A percentile compares a stretch with the other conserved stretches of the same genome.
Conservation (phyloP, 2,888 invertebrate species). For the Taphrorychus bicolor region DNA sequence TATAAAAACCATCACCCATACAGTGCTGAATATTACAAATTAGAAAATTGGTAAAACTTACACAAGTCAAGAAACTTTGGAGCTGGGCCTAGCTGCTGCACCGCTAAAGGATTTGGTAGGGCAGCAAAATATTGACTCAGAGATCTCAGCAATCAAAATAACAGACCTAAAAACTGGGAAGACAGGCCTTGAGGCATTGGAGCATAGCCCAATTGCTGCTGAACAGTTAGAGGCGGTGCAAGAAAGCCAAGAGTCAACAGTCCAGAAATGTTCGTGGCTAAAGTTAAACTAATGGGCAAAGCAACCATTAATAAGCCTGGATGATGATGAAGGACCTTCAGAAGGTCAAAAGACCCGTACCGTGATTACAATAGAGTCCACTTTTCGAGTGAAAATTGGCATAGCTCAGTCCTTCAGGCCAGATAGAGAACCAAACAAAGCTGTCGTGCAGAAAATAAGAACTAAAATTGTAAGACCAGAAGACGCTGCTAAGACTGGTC, state of each 20-base stretch:
- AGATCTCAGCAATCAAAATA: slow-evolving; percentile 60
- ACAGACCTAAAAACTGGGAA: slow-evolving; percentile 61
- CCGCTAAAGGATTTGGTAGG: slow-evolving; percentile 42
- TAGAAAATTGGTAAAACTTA: slow-evolving; percentile 61
- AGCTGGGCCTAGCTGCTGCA: slow-evolving; percentile 50
- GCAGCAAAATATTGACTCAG: no score
- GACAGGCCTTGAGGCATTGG: slow-evolving; percentile 57
- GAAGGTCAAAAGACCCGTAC: slow-evolving; percentile 67
- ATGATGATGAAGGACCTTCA: slow-evolving; percentile 58
- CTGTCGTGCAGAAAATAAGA: slow-evolving; percentile 78
- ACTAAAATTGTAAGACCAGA: slow-evolving; percentile 77
- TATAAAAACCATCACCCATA: background rate
- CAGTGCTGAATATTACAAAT: slow-evolving; percentile 57
- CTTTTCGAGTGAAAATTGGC: slow-evolving; percentile 70
- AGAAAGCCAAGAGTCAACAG: no score
- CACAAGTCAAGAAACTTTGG: slow-evolving; percentile 57
- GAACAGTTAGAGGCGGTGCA: slow-evolving; percentile 40
- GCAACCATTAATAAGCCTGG: slow-evolving; percentile 55
- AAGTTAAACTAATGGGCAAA: slow-evolving; percentile 52
- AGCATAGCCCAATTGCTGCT: slow-evolving; percentile 50
- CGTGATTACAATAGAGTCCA: slow-evolving; percentile 68
- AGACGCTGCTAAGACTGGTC: slow-evolving; percentile 79
- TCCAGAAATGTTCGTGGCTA: background rate
- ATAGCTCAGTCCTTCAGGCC: slow-evolving; percentile 67
- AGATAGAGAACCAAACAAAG: slow-evolving; percentile 71